Base-by-base conservation (phyloP, 2,888 invertebrate genomes). In the Drosophila robusta region DNA sequence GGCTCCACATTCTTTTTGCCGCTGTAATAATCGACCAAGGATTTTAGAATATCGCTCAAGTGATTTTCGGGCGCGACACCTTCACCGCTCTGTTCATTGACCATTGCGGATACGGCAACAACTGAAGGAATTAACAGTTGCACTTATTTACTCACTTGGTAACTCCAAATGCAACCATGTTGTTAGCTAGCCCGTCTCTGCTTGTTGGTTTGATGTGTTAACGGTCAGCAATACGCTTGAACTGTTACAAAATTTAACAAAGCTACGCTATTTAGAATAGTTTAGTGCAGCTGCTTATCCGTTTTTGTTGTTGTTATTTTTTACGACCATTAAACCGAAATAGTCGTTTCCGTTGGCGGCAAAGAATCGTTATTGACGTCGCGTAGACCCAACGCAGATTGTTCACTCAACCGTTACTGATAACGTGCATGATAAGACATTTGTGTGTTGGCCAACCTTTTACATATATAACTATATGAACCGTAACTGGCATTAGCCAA, bases 21-120 rank as follows among this genome's bases (percentile, higher is more conserved):
- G 5, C 75, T 83, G 68, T 56, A 85, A 89, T 73, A 67, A n/a
- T 70, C 63, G 38, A 62, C 46, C 11, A 77, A 16, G 1, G 80
- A 60, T 18, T 65, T 73, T 2, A 85, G 29, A 29, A 87, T 22
- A 24, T 62, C 60, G 9, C 22, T 32, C 0, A 87, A 41, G 2
- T 52, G 55, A 52, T 32, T 63, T 16, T 34, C 44, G 12, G 26
- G 45, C 22, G 14, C 29, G 36, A 1, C 47, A 18, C 11, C 24
- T 24, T 49, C 62, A 51, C 14, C 62, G 54, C 14, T 54, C 24
- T 63, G 51, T 54, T 26, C 32, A 24, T 38, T 54, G n/a, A 47
- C 62, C 80, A 87, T 87, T 24, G 51, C 55, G 39, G 39, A 46
- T 24, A 11, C 34, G 44, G 29, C 16, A 49, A 16, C 29, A 38